A percentile compares a stretch with the other conserved stretches of the same genome.
phyloP scores from a whole-genome alignment of 2,113 vertebrate genomes.

The Octodon degus region DNA sequence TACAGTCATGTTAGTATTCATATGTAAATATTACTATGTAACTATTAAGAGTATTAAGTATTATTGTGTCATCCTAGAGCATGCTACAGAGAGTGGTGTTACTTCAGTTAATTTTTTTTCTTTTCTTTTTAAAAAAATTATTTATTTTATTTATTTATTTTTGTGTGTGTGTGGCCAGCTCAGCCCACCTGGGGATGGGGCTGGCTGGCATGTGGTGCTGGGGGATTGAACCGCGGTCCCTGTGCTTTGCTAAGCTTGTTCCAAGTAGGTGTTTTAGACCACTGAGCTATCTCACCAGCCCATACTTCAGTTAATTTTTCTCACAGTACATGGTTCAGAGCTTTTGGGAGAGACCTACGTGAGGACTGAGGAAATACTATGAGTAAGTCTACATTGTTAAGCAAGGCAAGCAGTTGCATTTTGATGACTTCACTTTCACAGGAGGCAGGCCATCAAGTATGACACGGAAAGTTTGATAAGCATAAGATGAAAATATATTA shows the following conservation, averaged over 20 bases:
- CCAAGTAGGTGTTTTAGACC: too few relatives aligned
- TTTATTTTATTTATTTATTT: too few relatives aligned
- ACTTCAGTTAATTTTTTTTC: constrained; percentile 43
- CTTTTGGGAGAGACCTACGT: background rate
- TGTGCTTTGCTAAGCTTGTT: too few relatives aligned
- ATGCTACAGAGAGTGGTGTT: background rate
- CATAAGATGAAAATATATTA: constrained; percentile 45
- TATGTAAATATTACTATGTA: background rate
- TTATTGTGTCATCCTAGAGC: background rate
- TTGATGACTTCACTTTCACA: constrained; percentile 19
- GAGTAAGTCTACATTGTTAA: background rate
- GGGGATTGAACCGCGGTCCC: too few relatives aligned
- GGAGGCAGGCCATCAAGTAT: constrained; percentile 16
- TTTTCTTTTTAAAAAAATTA: too few relatives aligned
- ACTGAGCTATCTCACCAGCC: too few relatives aligned
- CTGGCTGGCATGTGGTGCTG: too few relatives aligned
- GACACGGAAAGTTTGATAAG: constrained; percentile 52
- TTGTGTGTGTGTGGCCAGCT: too few relatives aligned
- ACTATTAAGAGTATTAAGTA: background rate
- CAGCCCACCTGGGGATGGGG: too few relatives aligned
- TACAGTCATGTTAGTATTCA: background rate
- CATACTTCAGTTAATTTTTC: constrained; percentile 35
- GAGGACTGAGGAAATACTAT: background rate
- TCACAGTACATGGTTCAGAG: background rate
- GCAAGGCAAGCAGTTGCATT: background rate